Evolutionary conservation across 2,888 invertebrate species (phyloP).

Genomic region (Cheilosia urbana): DNA sequence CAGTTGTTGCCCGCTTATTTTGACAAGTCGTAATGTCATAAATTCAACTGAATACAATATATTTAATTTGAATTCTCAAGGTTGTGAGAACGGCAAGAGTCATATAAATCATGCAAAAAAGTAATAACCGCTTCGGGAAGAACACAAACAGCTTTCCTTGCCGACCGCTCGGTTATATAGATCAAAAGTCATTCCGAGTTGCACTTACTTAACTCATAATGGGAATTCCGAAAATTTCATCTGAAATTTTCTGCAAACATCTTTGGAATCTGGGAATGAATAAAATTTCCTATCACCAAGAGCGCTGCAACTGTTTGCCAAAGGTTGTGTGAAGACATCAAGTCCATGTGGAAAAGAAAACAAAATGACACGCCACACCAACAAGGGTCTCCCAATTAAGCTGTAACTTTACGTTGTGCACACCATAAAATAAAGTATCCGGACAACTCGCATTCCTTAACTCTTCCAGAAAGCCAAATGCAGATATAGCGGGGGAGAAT

Average conservation of each 20-base stretch:
- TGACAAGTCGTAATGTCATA: too few species aligned
- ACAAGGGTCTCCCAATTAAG: conserved; percentile 55
- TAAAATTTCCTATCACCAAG: conserved; percentile 41
- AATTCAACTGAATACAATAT: too few species aligned
- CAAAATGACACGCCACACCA: background rate
- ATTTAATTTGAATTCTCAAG: too few species aligned
- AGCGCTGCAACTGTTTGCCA: conserved; percentile 43
- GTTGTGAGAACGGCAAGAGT: too few species aligned
- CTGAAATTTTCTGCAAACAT: conserved; percentile 42
- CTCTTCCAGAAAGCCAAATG: conserved; percentile 10
- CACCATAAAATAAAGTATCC: conserved; percentile 44
- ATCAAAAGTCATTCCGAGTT: conserved; percentile 2
- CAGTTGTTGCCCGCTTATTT: too few species aligned
- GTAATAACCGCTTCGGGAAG: background rate
- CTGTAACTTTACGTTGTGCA: conserved; percentile 51
- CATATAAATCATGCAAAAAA: background rate
- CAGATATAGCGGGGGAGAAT: background rate
- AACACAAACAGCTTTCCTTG: background rate
- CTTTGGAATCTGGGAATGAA: conserved; percentile 55
- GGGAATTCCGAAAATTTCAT: conserved; percentile 59
- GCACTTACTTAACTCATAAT: conserved; percentile 47
- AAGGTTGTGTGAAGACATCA: conserved; percentile 60
- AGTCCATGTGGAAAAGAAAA: conserved; percentile 32
- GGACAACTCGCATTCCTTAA: conserved; percentile 54
- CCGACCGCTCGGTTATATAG: background rate